These are phyloP conservation scores for Menidia beryllina DNA, from an alignment of 2,113 vertebrate genomes.

Conservation along the genomic window DNA sequence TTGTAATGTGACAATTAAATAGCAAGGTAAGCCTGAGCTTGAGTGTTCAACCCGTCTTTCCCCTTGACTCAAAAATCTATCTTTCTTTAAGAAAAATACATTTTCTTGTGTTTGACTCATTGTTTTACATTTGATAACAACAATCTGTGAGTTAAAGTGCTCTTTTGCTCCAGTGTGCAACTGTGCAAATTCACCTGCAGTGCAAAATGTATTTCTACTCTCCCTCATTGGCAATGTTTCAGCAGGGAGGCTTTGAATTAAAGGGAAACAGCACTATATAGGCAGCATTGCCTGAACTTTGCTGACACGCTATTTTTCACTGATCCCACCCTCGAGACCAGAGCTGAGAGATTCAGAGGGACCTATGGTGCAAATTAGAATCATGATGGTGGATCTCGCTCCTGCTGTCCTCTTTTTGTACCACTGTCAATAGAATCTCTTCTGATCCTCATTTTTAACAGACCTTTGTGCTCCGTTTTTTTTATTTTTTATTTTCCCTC, in stretches of 20 bases:
- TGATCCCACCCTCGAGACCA: constrained; percentile 55
- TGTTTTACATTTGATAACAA: not conserved
- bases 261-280: constrained; percentile 30
- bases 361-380: constrained; percentile 58
- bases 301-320: constrained; percentile 57
- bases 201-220: constrained; percentile 13
- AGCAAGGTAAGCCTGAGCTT: not conserved
- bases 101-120: not conserved
- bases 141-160: not conserved
- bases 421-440: constrained; percentile 20
- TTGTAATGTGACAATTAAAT: not conserved
- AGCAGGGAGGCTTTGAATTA: constrained; percentile 48
- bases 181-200: constrained; percentile 8
- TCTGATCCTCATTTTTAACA: constrained; percentile 2
- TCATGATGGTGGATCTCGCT: constrained; percentile 36
- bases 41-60: not conserved
- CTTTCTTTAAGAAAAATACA: not conserved
- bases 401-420: constrained; percentile 10
- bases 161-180: not conserved
- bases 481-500: too few relatives aligned
- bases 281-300: constrained; percentile 41
- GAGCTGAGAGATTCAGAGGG: constrained; percentile 29
- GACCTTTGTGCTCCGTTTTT: not conserved
- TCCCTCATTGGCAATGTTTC: not conserved
- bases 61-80: not conserved